Evolutionary conservation across 2,797 vertebrate genomes (phyloP).

Genomic region (Coracias cyanogaster): DNA sequence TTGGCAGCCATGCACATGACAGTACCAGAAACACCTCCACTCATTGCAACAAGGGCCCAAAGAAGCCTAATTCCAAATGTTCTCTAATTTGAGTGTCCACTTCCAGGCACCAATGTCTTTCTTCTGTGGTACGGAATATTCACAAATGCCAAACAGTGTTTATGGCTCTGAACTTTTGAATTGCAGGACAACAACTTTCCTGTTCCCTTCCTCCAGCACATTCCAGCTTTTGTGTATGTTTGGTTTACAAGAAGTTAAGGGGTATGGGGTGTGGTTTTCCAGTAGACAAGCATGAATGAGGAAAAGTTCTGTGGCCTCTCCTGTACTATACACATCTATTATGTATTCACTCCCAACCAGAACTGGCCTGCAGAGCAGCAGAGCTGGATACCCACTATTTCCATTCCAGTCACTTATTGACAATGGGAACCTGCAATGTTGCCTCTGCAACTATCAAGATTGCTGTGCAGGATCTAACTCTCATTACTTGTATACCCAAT

Average conservation of each 20-base stretch:
- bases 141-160: background rate
- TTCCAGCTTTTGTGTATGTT: background rate
- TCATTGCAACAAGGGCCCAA: background rate
- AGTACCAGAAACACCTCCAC: background rate
- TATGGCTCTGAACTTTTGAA: background rate
- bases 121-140: background rate
- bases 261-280: background rate
- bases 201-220: background rate
- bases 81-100: background rate
- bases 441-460: background rate
- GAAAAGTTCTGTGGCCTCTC: background rate
- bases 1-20: background rate
- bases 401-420: background rate
- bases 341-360: background rate
- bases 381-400: background rate
- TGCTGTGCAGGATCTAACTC: background rate
- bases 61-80: background rate
- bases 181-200: background rate
- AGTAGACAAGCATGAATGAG: background rate
- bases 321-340: background rate
- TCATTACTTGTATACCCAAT: background rate
- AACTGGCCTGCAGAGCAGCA: background rate
- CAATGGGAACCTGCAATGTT: background rate
- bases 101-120: background rate
- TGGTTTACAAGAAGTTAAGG: background rate